Base-by-base conservation (phyloP, 2,888 invertebrate species). In the Elaeidobius kamerunicus region DNA sequence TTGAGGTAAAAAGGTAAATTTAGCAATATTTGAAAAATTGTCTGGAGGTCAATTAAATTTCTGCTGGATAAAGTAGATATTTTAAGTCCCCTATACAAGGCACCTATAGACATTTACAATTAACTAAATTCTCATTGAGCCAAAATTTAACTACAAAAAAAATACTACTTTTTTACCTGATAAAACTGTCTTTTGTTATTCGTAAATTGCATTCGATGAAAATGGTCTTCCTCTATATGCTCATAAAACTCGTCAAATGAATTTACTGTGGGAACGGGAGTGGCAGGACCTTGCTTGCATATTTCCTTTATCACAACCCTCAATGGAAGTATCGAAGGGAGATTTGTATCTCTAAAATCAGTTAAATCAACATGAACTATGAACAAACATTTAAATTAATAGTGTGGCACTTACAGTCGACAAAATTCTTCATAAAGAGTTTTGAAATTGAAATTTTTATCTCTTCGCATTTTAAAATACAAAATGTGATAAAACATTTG, bases 141-240 rank as follows among this genome's bases (percentile, higher is more conserved):
- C n/a, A n/a, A n/a, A n/a, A n/a, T n/a, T n/a, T n/a, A n/a, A n/a
- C n/a, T n/a, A n/a, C n/a, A n/a, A n/a, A n/a, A n/a, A n/a, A n/a
- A n/a, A n/a, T n/a, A n/a, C n/a, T n/a, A n/a, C n/a, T n/a, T n/a
- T n/a, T n/a, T 43, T 46, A 58, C 58, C 61, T 81, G 82, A 62
- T 80, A 78, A 46, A 72, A 72, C 52, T 72, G 72, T 12, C 60
- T 55, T 15, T 65, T 62, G 16, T 58, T 58, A 32, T 62, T 60
- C 0, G 69, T 71, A 55, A 70, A 72, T 45, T 72, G 72, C n/a
- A 71, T 52, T 45, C 65, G 68, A 36, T 67, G 61, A 20, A 65
- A 69, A 6, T 49, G 47, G 17, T 69, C 69, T 4, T 61, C 55
- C 50, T 72, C 71, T 2, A 72, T 67, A 2, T 44, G 23, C 14